phyloP scores from a whole-genome alignment of 2,888 invertebrate genomes.

The Lasioglossum malachurum region DNA sequence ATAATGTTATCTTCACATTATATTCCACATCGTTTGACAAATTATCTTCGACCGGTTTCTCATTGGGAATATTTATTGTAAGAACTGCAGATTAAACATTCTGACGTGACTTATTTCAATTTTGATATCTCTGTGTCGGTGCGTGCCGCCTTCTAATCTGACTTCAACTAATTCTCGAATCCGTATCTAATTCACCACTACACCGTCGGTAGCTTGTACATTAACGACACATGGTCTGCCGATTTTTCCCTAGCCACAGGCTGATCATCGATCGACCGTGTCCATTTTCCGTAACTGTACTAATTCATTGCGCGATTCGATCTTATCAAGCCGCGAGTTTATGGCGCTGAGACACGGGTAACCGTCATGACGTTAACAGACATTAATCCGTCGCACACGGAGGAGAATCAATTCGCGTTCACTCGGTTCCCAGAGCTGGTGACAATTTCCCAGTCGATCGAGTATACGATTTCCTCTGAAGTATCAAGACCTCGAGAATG shows the following conservation, averaged over 20 bases:
- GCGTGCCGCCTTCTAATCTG: constrained; percentile 38
- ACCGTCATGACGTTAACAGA: constrained; percentile 32
- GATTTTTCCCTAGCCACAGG: neutral
- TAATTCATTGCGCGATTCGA: constrained; percentile 49
- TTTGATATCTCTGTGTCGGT: constrained; percentile 21
- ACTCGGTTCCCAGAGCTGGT: neutral
- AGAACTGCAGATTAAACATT: neutral
- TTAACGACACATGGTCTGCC: constrained; percentile 15
- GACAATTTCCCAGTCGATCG: constrained; percentile 13
- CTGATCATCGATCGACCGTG: constrained; percentile 46
- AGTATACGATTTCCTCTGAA: constrained; percentile 30
- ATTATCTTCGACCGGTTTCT: neutral
- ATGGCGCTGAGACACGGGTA: constrained; percentile 25
- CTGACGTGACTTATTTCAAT: constrained; percentile 28
- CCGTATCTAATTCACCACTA: constrained; percentile 17
- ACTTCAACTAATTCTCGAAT: constrained; percentile 15
- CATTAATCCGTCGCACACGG: constrained; percentile 35
- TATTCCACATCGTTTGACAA: neutral
- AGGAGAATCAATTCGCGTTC: constrained; percentile 45
- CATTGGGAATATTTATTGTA: neutral
- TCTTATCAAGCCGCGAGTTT: constrained; percentile 50
- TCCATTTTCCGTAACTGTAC: constrained; percentile 50
- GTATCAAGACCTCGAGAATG: neutral
- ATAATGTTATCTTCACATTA: neutral
- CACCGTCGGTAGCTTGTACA: constrained; percentile 7